These are phyloP conservation scores for Danio jaintianensis DNA, from an alignment of 2,797 vertebrate genomes.

Conservation along the genomic window DNA sequence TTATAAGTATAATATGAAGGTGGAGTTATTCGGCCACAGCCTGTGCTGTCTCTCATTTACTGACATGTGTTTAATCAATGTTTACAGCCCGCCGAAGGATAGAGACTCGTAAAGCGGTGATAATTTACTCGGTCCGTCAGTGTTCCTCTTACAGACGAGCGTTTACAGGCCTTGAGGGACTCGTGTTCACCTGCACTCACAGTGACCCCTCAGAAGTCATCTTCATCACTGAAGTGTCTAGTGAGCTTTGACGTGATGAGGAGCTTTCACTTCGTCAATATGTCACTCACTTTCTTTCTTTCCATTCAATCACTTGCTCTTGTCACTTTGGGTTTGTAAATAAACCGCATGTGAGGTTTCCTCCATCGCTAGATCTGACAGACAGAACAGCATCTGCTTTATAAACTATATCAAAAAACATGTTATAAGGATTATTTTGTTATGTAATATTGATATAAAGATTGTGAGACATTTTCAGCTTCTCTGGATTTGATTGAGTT, in stretches of 20 bases:
- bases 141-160: neutral
- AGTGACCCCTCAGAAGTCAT: neutral
- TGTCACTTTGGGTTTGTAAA: neutral
- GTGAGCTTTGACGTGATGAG: constrained; percentile 14
- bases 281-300: constrained; percentile 48
- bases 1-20: no score
- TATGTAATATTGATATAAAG: neutral
- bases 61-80: neutral
- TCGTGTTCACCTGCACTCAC: neutral
- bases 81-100: neutral
- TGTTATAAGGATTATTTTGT: neutral
- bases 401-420: neutral
- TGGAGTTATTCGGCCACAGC: neutral
- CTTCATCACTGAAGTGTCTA: neutral
- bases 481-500: no score
- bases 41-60: neutral
- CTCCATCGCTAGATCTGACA: neutral
- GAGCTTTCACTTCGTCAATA: constrained; percentile 38
- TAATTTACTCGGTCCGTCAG: neutral
- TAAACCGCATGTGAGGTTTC: neutral
- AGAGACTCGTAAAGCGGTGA: neutral
- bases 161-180: neutral
- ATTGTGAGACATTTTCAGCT: no score
- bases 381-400: neutral
- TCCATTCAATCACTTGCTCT: constrained; percentile 49